These are phyloP conservation scores for Dasypolia templi DNA, from an alignment of 2,888 invertebrate species.

Conservation along the genomic window DNA sequence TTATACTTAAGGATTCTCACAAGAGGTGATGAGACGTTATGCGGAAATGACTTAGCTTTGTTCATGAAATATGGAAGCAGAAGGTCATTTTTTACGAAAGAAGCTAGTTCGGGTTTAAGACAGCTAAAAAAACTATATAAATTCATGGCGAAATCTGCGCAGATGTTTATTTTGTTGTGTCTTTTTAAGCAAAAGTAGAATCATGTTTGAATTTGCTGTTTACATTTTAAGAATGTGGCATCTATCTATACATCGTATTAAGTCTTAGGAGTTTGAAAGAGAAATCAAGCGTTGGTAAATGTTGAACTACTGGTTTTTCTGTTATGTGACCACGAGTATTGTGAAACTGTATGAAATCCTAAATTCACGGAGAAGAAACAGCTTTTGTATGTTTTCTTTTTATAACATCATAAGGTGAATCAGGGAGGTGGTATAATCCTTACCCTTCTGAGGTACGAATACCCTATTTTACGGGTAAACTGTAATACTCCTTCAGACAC, in stretches of 20 bases:
- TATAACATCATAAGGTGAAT: background rate
- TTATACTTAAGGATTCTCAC: conserved; percentile 41
- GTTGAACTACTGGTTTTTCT: conserved; percentile 3
- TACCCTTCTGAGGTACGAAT: background rate
- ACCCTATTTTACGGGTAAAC: background rate
- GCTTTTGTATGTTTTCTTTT: background rate
- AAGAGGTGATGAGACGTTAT: conserved; percentile 9
- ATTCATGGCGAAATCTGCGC: too few relatives aligned
- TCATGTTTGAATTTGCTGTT: background rate
- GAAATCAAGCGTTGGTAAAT: background rate
- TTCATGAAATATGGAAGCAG: conserved; percentile 18
- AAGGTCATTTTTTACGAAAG: conserved; percentile 10
- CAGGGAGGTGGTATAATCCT: background rate
- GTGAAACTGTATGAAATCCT: conserved; percentile 34
- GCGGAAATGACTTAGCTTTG: conserved; percentile 6
- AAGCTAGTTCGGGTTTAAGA: background rate
- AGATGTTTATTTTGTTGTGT: too few relatives aligned
- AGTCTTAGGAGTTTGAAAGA: too few relatives aligned
- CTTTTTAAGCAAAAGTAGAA: too few relatives aligned
- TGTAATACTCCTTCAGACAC: background rate
- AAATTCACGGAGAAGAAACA: conserved; percentile 13
- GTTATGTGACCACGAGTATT: background rate
- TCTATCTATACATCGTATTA: background rate
- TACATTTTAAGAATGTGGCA: background rate
- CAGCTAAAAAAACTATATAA: background rate